Evolutionary conservation across 2,113 vertebrate species (phyloP), one percentile per base, ranked within the genome.

Genomic region (Oreochromis tanganicae): DNA sequence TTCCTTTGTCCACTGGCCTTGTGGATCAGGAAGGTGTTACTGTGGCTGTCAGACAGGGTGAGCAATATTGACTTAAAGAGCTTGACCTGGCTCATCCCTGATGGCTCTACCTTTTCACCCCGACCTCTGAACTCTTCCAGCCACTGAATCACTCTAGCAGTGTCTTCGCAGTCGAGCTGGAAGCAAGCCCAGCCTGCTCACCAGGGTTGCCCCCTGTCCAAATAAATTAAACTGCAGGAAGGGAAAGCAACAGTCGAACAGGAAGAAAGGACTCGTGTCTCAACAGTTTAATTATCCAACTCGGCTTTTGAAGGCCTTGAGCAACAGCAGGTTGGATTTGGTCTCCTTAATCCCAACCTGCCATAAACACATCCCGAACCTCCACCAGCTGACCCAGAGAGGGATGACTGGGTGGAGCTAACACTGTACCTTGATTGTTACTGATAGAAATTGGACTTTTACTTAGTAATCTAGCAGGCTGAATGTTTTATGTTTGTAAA

Each of bases 1-100:
- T 81, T 81, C 73, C 94, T 92, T 93, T 91, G 91, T 96, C 95
- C 87, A 86, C 9, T 83, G 94, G 93, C 86, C 91, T 92, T 55
- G 84, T 79, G 88, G 95, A 94, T 94, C 92, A 94, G 91, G 84
- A 92, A 91, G 94, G 95, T 95, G 94, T 96, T 96, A 92, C 91
- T 85, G 87, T 24, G 84, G 81, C 95, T 95, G 95, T 95, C 94
- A 95, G 94, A 83, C 63, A 17, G 78, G 89, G 88, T 91, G 92
- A 93, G 85, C 81, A 89, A 87, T 93, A 92, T 91, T 94, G 94
- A 94, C 95, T 94, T 86, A 93, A 92, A 93, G 90, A 92, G 90
- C 91, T 94, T 92, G 93, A 95, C 93, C 94, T 27, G 83, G 83
- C 89, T 95, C 91, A 75, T 95, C 91, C 88, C 89, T 80, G 86